Evolutionary conservation across 2,888 invertebrate genomes (phyloP).

Genomic region (Spisula subtruncata): DNA sequence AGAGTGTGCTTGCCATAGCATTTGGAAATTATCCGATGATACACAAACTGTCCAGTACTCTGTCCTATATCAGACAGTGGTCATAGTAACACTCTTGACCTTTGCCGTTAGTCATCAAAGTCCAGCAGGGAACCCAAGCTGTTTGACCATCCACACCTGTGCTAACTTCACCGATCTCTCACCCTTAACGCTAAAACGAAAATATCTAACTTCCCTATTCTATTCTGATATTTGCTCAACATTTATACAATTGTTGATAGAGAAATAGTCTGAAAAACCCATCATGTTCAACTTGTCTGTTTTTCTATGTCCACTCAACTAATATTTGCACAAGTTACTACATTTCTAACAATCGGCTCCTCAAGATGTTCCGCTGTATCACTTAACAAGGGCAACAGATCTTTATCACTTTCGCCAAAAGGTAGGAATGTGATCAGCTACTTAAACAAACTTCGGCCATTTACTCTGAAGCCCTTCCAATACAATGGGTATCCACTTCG

Average conservation of each 20-base stretch:
- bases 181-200: not conserved
- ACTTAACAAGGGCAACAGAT: not conserved
- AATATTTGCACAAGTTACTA: constrained; percentile 26
- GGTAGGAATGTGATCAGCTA: not conserved
- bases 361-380: constrained; percentile 15
- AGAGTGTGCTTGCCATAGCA: too few species aligned
- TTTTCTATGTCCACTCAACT: constrained; percentile 2
- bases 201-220: not conserved
- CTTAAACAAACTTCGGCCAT: not conserved
- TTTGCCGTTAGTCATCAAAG: constrained; percentile 13
- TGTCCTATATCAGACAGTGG: not conserved
- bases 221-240: constrained; percentile 17
- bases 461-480: not conserved
- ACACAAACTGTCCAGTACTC: not conserved
- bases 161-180: constrained; percentile 25
- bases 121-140: not conserved
- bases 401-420: not conserved
- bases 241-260: constrained; percentile 26
- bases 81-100: constrained; percentile 28
- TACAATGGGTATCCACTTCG: not conserved
- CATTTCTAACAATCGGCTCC: not conserved
- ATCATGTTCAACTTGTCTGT: constrained; percentile 29
- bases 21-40: too few species aligned
- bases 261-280: constrained; percentile 42
- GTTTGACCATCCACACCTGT: constrained; percentile 49